Conservation (phyloP, 2,113 vertebrate species). For the Dendropsophus ebraccatus region DNA sequence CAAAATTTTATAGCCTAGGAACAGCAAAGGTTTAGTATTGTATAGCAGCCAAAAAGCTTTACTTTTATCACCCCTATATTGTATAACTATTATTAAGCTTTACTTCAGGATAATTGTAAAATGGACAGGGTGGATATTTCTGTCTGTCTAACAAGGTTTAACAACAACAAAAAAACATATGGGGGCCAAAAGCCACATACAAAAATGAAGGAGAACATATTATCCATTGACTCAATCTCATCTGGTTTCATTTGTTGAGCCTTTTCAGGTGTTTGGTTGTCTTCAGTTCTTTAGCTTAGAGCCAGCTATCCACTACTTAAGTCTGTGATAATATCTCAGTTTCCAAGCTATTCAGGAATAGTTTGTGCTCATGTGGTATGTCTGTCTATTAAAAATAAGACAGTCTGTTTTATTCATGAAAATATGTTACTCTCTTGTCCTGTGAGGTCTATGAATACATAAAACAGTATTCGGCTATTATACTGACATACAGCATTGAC, state of each 20-base stretch:
- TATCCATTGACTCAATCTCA: constrained; percentile 45
- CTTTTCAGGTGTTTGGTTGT: constrained; percentile 43
- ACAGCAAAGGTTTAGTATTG: constrained; percentile 40
- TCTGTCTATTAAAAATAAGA: not conserved
- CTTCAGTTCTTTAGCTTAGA: constrained; percentile 15
- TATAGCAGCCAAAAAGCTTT: constrained; percentile 34
- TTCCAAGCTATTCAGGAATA: constrained; percentile 24
- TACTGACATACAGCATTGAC: constrained; percentile 6
- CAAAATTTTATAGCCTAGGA: constrained; percentile 45
- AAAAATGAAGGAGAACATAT: constrained; percentile 36
- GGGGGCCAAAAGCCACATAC: constrained; percentile 31
- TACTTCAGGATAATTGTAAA: constrained; percentile 46
- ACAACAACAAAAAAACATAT: constrained; percentile 47
- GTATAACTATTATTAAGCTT: constrained; percentile 50
- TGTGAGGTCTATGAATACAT: constrained; percentile 8
- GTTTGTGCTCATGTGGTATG: constrained; percentile 19
- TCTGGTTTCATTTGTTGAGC: constrained; percentile 41
- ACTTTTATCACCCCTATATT: constrained; percentile 47
- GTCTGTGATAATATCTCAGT: not conserved
- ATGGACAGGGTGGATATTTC: constrained; percentile 38
- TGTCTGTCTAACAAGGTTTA: constrained; percentile 42
- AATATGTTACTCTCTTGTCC: not conserved
- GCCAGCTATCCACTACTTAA: constrained; percentile 40
- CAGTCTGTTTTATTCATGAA: not conserved
- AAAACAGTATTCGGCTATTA: not conserved